Evolutionary conservation across 2,888 invertebrate species (phyloP).

Genomic region (Hermodice carunculata): DNA sequence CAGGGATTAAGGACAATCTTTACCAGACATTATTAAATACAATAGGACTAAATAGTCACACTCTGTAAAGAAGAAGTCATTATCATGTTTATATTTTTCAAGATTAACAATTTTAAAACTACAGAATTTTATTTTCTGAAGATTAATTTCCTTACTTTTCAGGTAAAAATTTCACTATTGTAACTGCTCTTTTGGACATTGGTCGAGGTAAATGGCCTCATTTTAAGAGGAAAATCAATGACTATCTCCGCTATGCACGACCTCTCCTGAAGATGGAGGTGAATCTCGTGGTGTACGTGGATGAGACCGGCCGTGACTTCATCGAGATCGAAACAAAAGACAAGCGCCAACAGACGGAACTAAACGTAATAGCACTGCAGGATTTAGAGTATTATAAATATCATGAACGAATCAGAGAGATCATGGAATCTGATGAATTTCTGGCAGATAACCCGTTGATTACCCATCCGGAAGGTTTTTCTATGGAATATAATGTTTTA

Average conservation of each 20-base stretch:
- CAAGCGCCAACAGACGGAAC: conserved; percentile 30
- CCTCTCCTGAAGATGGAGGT: conserved; percentile 39
- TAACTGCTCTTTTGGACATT: conserved; percentile 64
- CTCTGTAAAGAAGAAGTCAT: no score
- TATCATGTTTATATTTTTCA: no score
- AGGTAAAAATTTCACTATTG: conserved; percentile 59
- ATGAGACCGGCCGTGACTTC: conserved; percentile 22
- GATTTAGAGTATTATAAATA: conserved; percentile 27
- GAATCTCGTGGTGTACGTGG: conserved; percentile 40
- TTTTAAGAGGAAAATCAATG: conserved; percentile 55
- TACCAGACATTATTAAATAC: no score
- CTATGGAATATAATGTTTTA: conserved; percentile 65
- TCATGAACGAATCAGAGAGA: conserved; percentile 11
- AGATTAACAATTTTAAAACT: no score
- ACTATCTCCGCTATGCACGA: conserved; percentile 56
- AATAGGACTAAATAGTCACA: no score
- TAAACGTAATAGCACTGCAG: conserved; percentile 4
- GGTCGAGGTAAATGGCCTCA: conserved; percentile 63
- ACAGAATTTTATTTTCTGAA: no score
- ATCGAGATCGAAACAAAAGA: conserved; percentile 18
- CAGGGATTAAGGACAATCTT: no score
- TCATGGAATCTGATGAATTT: conserved; percentile 37
- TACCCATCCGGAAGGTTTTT: conserved; percentile 64
- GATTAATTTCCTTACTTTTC: no score
- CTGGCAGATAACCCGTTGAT: conserved; percentile 37